phyloP scores from a whole-genome alignment of 2,888 invertebrate species.

The Torymus auratus region DNA sequence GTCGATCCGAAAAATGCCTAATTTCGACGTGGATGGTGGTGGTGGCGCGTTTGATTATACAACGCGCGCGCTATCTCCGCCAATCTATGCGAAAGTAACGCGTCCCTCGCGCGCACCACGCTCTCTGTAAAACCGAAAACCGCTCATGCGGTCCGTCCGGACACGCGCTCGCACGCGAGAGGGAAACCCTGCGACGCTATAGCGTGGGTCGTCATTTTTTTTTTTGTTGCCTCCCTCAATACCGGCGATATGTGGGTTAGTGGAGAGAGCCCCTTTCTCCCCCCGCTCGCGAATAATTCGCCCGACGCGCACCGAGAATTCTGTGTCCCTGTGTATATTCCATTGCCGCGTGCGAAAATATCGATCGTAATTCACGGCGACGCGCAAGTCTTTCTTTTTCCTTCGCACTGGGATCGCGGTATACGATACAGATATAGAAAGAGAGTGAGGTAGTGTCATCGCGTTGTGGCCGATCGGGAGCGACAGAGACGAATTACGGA shows the following conservation, averaged over 20 bases:
- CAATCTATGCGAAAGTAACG: too few species aligned
- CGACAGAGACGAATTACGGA: slow-evolving; percentile 55
- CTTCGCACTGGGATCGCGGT: neutral
- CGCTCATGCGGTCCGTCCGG: slow-evolving; percentile 29
- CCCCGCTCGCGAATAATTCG: slow-evolving; percentile 39
- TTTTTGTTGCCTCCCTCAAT: neutral
- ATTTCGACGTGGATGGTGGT: too few species aligned
- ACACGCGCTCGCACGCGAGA: neutral
- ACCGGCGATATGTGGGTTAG: slow-evolving; percentile 55
- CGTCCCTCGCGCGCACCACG: too few species aligned
- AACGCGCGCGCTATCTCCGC: too few species aligned
- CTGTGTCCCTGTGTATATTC: slow-evolving; percentile 12
- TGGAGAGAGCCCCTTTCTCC: slow-evolving; percentile 44
- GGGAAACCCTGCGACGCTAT: slow-evolving; percentile 40
- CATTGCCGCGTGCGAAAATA: neutral
- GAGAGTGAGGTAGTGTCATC: too few species aligned
- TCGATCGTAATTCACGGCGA: slow-evolving; percentile 30
- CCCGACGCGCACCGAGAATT: slow-evolving; percentile 19
- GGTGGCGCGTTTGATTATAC: too few species aligned
- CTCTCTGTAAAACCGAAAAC: slow-evolving; percentile 5
- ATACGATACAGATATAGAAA: too few species aligned
- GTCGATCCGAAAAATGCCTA: too few species aligned
- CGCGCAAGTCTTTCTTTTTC: neutral
- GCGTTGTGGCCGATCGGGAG: slow-evolving; percentile 43
- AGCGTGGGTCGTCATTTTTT: slow-evolving; percentile 40